These are phyloP conservation scores for Acromyrmex charruanus DNA, from an alignment of 1,140 invertebrate genomes.

Conservation along the genomic window DNA sequence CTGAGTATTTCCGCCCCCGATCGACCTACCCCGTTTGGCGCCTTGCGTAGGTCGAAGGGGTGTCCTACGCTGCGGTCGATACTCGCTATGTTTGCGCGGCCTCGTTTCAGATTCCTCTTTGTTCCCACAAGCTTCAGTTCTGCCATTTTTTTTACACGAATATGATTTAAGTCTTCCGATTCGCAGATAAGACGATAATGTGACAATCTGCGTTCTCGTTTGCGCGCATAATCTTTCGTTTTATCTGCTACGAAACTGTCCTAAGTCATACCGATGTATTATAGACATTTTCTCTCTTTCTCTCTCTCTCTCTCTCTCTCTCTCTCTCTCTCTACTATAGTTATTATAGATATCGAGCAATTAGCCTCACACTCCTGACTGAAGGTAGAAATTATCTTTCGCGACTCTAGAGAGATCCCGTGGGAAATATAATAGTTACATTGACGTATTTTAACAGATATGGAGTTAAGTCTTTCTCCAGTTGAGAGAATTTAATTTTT, in stretches of 20 bases:
- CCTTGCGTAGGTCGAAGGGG: slow-evolving; percentile 23
- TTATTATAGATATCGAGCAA: slow-evolving; percentile 26
- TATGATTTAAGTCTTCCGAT: slow-evolving; percentile 12
- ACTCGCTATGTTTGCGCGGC: slow-evolving; percentile 61
- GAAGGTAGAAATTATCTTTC: not conserved
- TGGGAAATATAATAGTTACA: not conserved
- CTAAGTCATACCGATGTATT: not conserved
- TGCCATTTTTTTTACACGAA: slow-evolving; percentile 5
- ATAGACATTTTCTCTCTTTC: not conserved
- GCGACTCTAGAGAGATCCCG: not conserved
- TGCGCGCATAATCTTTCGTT: not conserved
- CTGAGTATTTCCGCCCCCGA: not conserved
- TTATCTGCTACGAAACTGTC: not conserved
- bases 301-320: no score
- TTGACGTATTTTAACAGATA: not conserved
- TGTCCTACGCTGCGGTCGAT: slow-evolving; percentile 62
- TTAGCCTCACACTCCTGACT: slow-evolving; percentile 8
- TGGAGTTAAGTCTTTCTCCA: not conserved
- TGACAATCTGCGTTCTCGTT: not conserved
- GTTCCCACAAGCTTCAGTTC: slow-evolving; percentile 23
- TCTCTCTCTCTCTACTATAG: not conserved
- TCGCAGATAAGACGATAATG: not conserved
- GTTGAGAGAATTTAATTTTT: not conserved
- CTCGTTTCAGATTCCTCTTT: slow-evolving; percentile 54
- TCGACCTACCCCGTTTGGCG: slow-evolving; percentile 21